Evolutionary conservation across 2,113 vertebrate genomes (phyloP), one percentile per base, ranked within the genome.

Genomic region (Erinaceus europaeus): DNA sequence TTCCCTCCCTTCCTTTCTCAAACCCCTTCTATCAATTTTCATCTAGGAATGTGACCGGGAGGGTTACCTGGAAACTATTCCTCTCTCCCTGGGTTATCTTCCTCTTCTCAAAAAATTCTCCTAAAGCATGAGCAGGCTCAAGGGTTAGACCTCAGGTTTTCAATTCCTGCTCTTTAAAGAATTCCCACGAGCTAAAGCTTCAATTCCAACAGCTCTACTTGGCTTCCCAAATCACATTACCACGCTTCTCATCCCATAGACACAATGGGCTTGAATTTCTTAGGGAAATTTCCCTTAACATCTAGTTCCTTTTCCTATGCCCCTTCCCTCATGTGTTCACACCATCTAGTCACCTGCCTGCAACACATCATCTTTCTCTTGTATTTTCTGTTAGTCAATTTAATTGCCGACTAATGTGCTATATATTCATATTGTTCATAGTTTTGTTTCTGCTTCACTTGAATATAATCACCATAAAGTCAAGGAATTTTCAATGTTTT

Each of bases 341-440:
- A 6, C 64, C 73, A 53, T 15, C 44, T 65, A 9, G 36, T 67
- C 17, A 61, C 25, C 61, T 36, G 29, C 12, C 27, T 32, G 4
- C n/a, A 83, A 53, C 7, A 74, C 34, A 40, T 40, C 53, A 61
- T 11, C 62, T 72, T 52, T 72, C n/a, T 71, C 10, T 9, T 76
- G 89, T 52, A 64, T 67, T 85, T 74, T 91, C 36, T 65, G 85
- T 81, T 50, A 74, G 74, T 78, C 20, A 85, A 55, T 2, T 78
- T 52, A 55, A 65, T 5, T 68, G 32, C 40, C 52, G 52, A 13
- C n/a, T 84, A 44, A 74, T 20, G 68, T 40, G 10, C 29, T 53
- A 17, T 3, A 9, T 62, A 25, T 86, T 88, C 34, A 73, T 34
- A 6, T 23, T 61, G 4, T 32, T 32, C 9, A 61, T 29, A 32